Evolutionary conservation across 2,888 invertebrate genomes (phyloP).

Genomic region (Andrena marginata): DNA sequence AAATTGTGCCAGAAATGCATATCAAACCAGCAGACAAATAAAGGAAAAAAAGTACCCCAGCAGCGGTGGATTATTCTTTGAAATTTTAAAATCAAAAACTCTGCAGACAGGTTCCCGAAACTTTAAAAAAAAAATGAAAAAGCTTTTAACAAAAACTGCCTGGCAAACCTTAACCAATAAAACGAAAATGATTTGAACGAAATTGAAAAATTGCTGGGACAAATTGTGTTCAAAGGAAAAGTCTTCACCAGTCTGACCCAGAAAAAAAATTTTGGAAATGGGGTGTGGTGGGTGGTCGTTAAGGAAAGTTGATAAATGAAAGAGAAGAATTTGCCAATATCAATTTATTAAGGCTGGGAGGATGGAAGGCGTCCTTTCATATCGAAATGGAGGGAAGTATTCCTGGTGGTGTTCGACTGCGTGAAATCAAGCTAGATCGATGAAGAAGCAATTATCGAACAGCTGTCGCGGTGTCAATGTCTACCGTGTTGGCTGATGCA

Average conservation of each 20-base stretch:
- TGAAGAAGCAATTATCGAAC: constrained; percentile 62
- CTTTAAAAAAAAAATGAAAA: neutral
- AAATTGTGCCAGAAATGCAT: neutral
- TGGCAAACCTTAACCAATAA: too few relatives aligned
- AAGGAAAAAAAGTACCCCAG: neutral
- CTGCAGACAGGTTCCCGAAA: neutral
- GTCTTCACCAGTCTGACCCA: too few relatives aligned
- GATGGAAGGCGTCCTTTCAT: neutral
- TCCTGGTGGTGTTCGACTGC: neutral
- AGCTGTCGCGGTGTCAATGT: constrained; percentile 61
- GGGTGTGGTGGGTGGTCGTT: too few relatives aligned
- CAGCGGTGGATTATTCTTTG: neutral
- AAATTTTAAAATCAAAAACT: neutral
- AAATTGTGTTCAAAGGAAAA: too few relatives aligned
- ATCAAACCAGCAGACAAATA: neutral
- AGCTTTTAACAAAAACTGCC: neutral
- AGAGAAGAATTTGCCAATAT: neutral
- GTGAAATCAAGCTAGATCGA: constrained; percentile 39
- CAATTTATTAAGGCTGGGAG: neutral
- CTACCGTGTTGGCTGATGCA: constrained; percentile 41
- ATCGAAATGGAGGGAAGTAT: neutral
- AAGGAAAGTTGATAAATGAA: neutral
- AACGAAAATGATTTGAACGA: too few relatives aligned
- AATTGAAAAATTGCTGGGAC: too few relatives aligned
- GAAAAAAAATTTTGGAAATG: too few relatives aligned